A percentile compares a stretch with the other conserved stretches of the same genome.
Conservation (phyloP, 2,113 vertebrate genomes). For the Proteles cristata region DNA sequence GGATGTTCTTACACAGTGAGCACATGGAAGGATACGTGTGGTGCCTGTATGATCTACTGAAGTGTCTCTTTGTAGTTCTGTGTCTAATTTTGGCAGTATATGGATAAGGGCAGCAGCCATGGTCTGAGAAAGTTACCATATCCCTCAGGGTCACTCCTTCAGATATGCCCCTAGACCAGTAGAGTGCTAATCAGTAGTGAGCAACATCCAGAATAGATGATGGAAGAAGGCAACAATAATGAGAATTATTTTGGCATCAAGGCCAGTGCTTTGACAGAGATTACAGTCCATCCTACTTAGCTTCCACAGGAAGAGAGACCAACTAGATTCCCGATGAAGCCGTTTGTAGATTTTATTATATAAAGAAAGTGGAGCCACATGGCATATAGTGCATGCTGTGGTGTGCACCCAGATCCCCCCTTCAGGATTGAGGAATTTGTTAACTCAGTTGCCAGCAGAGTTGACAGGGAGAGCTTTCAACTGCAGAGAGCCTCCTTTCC, state of each 20-base stretch:
- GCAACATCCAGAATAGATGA: neutral
- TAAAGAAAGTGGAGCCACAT: neutral
- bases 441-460: neutral
- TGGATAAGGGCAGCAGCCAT: neutral
- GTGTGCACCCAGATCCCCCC: neutral
- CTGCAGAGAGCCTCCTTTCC: neutral
- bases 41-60: neutral
- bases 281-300: neutral
- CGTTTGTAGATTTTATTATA: neutral
- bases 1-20: neutral
- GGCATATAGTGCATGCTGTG: neutral
- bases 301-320: neutral
- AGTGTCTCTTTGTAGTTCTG: neutral
- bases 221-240: neutral
- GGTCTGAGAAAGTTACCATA: neutral
- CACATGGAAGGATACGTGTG: neutral
- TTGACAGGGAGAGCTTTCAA: neutral
- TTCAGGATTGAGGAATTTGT: neutral
- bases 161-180: neutral
- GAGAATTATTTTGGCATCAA: conserved; percentile 14
- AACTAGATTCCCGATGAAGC: neutral
- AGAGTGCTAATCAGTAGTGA: neutral
- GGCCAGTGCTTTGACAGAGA: neutral
- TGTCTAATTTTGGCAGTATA: neutral
- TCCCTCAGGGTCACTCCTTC: neutral